Percentiles rank a stretch among this genome's conserved stretches.
phyloP scores from a whole-genome alignment of 2,797 vertebrate species.

The Manis javanica region DNA sequence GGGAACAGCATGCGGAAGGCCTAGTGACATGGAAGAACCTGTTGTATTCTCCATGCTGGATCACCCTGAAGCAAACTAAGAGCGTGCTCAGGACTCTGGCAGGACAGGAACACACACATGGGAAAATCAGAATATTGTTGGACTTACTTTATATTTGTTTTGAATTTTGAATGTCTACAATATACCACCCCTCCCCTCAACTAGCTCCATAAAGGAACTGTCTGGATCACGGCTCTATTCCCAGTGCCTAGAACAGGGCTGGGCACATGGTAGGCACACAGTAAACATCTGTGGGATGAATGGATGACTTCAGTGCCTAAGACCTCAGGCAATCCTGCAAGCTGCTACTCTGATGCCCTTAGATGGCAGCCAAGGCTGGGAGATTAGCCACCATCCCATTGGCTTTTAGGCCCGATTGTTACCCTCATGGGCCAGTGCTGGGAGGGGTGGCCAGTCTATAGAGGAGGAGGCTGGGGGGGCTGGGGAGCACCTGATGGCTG shows the following conservation, averaged over 20 bases:
- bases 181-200: not conserved
- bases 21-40: not conserved
- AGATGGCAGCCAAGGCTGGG: not conserved
- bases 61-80: not conserved
- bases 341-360: not conserved
- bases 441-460: not conserved
- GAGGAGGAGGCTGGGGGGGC: not conserved
- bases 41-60: not conserved
- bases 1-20: not conserved
- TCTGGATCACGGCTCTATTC: not conserved
- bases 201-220: not conserved
- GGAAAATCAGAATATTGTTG: not conserved
- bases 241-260: not conserved
- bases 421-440: not conserved
- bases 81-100: no score
- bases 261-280: not conserved
- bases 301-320: not conserved
- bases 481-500: accelerated
- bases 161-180: not conserved
- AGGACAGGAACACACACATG: not conserved
- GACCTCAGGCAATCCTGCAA: not conserved
- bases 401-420: not conserved
- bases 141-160: not conserved
- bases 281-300: not conserved
- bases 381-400: not conserved